Base-by-base conservation (phyloP, 2,113 vertebrate species). In the Sturnus vulgaris region DNA sequence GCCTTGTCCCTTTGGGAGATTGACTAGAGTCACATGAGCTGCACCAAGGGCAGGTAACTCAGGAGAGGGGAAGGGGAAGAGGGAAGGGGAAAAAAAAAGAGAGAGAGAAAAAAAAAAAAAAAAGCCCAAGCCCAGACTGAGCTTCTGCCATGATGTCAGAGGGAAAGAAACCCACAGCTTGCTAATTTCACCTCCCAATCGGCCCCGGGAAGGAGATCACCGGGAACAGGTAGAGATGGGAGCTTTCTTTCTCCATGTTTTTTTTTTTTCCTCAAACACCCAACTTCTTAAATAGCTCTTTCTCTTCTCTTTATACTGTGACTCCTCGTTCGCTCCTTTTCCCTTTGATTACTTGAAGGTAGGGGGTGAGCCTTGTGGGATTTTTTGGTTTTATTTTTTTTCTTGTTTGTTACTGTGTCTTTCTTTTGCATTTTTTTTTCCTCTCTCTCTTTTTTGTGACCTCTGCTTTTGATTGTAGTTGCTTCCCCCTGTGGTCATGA, bases 391-490 rank as follows among this genome's bases (percentile, higher is more conserved):
- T 24, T 17, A 11, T 61, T 90, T 88, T 88, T 78, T 76, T 75
- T 60, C 77, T 87, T 64, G 57, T 77, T 76, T 88, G 80, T 94
- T 55, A 88, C 93, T 78, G 35, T 92, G 53, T 37, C 61, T 44
- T 78, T 91, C 69, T 68, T 40, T 88, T 72, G 27, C 88, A 60
- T 90, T 35, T 18, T 50, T 68, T 69, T 69, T 75, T 28, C 16
- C 15, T 17, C 52, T 53, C 52, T 15, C 39, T 4, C 31, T 8
- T 30, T 13, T 84, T 61, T 88, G 98, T 97, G 97, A 98, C 98
- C 98, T 99, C 97, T 99, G 98, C 98, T 99, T 98, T 98, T 99
- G 98, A 98, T 99, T 99, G 98, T 99, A 99, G 98, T 91, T 97
- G 89, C 98, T 99, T 98, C 98, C 98, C 98, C 98, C 98, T 98